Base-by-base conservation (phyloP, 2,888 invertebrate genomes). In the Noctua janthe region DNA sequence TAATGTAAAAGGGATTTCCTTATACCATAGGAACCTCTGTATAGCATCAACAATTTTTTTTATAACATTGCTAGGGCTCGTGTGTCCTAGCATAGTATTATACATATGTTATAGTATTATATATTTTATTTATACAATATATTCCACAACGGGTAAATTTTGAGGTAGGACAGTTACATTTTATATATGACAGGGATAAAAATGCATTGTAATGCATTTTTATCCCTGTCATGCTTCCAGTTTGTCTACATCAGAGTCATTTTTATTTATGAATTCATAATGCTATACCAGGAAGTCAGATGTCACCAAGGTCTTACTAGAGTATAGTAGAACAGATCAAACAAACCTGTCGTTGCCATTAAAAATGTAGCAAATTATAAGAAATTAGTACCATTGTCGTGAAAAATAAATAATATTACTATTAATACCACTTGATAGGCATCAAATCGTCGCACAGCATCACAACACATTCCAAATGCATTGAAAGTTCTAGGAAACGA, bases 241-340 rank as follows among this genome's bases (percentile, higher is more conserved):
- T 67, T 56, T 23, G 8, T 43, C 4, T 29, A 0, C 13, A 67
- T 10, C 6, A 8, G 51, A 59, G 62, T 64, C 8, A 59, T 51
- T 56, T 79, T 59, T 29, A 43, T 56, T 76, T 56, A 43, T 71
- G 13, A 71, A 62, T 69, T 35, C 15, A 72, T 72, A n/a, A 29
- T 62, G 47, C 15, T 62, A 29, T 64, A 77, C 51, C 56, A 84
- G 84, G 77, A 84, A 84, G 71, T 83, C 51, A 74, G 56, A 35
- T 49, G 56, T 39, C 35, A 67, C 11, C 83, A 84, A 86, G 84
- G 77, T 72, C 77, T 49, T 67, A 66, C n/a, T 62, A 76, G 74
- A 77, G 47, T 70, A 29, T 47, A 64, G 7, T 15, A 56, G n/a
- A 64, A 49, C 54, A 62, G 7, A 81, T 39, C n/a, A 59, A 49